Percentiles rank a stretch among this genome's conserved stretches.
phyloP scores from a whole-genome alignment of 1,140 invertebrate species.

The Drosophila jambulina region DNA sequence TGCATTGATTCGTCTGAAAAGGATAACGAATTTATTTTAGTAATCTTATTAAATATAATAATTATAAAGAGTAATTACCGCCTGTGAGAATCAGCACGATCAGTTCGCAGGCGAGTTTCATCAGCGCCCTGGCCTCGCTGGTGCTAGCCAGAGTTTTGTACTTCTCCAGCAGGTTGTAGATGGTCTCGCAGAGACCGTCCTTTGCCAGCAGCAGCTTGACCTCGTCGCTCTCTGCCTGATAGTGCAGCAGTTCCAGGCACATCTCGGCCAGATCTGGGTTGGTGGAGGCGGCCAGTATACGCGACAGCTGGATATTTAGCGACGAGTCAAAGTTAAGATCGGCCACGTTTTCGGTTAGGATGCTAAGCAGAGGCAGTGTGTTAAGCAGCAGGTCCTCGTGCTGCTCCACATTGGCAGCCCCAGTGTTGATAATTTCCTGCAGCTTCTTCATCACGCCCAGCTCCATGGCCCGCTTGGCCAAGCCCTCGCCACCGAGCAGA shows the following conservation, averaged over 20 bases:
- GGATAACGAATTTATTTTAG: background rate
- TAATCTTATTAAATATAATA: background rate
- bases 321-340: conserved; percentile 87
- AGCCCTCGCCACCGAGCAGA: conserved; percentile 90
- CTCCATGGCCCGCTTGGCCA: conserved; percentile 89
- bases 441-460: conserved; percentile 88
- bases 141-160: conserved; percentile 88
- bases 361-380: conserved; percentile 89
- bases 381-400: conserved; percentile 89
- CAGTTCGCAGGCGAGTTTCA: conserved; percentile 94
- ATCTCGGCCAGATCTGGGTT: conserved; percentile 90
- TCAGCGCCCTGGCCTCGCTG: conserved; percentile 89
- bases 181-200: conserved; percentile 90
- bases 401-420: conserved; percentile 84
- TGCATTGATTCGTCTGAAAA: conserved; percentile 94
- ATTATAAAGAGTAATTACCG: conserved; percentile 86
- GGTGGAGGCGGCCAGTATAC: conserved; percentile 87
- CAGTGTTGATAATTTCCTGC: conserved; percentile 86
- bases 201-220: conserved; percentile 91
- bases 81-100: conserved; percentile 93
- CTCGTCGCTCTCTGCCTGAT: conserved; percentile 91
- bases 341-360: conserved; percentile 90
- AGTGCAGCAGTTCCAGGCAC: conserved; percentile 91
- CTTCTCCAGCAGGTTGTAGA: conserved; percentile 91
- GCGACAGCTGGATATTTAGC: conserved; percentile 87